phyloP scores from a whole-genome alignment of 2,113 vertebrate genomes.

The Anser cygnoides region DNA sequence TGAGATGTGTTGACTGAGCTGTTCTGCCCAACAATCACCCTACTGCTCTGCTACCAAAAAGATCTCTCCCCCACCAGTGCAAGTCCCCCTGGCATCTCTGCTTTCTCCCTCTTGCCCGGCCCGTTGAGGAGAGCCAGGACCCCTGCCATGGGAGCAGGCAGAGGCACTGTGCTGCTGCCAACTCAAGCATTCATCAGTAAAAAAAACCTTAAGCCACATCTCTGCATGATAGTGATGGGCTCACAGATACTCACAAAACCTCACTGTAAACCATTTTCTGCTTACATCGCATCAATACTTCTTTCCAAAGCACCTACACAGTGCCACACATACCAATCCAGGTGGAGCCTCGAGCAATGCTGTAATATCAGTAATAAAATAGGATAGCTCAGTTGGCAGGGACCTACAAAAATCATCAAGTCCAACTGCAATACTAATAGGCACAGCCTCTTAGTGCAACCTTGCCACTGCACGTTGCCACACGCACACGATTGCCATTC shows the following conservation, averaged over 20 bases:
- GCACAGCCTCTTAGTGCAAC: background rate
- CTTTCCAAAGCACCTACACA: background rate
- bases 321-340: background rate
- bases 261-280: background rate
- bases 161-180: background rate
- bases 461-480: background rate
- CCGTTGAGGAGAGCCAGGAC: background rate
- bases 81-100: background rate
- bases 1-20: background rate
- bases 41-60: background rate
- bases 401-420: background rate
- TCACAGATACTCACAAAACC: background rate
- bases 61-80: background rate
- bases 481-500: background rate
- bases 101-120: background rate
- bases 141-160: accelerated
- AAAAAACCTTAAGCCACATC: background rate
- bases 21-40: background rate
- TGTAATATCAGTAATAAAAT: background rate
- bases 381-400: background rate
- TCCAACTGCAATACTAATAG: background rate
- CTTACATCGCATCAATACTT: accelerated
- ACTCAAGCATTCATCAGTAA: background rate
- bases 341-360: accelerated
- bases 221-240: background rate